Evolutionary conservation across 1,140 invertebrate species (phyloP).

Genomic region (Listronotus oregonensis): DNA sequence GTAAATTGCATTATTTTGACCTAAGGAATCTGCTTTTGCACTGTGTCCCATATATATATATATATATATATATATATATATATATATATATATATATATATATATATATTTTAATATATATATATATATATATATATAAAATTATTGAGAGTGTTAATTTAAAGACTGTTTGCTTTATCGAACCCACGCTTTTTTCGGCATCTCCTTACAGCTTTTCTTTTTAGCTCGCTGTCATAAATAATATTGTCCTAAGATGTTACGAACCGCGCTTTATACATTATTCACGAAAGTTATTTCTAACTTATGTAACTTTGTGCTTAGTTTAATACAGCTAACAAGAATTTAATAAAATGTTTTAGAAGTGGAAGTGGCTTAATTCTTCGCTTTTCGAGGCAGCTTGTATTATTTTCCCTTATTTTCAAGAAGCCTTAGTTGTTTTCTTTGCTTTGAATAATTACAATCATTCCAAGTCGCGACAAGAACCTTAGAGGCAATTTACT

Average conservation of each 20-base stretch:
- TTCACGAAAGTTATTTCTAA: slow-evolving; percentile 26
- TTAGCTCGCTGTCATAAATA: slow-evolving; percentile 26
- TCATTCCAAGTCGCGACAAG: no score
- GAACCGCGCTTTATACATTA: slow-evolving; percentile 29
- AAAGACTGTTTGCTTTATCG: slow-evolving; percentile 18
- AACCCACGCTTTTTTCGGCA: not conserved
- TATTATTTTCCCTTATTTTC: not conserved
- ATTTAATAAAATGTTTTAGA: slow-evolving; percentile 29
- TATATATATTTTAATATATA: no score
- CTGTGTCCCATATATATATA: no score
- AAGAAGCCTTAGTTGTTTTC: no score
- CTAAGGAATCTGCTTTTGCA: no score
- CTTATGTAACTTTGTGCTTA: slow-evolving; percentile 26
- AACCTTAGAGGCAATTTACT: no score
- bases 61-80: no score
- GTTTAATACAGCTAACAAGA: slow-evolving; percentile 19
- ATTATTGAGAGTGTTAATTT: no score
- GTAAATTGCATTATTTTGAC: no score
- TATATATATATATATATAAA: no score
- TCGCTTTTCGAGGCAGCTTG: not conserved
- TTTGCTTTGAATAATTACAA: no score
- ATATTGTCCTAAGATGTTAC: slow-evolving; percentile 23
- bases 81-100: no score
- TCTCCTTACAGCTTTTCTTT: not conserved
- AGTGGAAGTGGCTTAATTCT: slow-evolving; percentile 4